phyloP scores from a whole-genome alignment of 2,797 vertebrate species.

The Sebastes taczanowskii region DNA sequence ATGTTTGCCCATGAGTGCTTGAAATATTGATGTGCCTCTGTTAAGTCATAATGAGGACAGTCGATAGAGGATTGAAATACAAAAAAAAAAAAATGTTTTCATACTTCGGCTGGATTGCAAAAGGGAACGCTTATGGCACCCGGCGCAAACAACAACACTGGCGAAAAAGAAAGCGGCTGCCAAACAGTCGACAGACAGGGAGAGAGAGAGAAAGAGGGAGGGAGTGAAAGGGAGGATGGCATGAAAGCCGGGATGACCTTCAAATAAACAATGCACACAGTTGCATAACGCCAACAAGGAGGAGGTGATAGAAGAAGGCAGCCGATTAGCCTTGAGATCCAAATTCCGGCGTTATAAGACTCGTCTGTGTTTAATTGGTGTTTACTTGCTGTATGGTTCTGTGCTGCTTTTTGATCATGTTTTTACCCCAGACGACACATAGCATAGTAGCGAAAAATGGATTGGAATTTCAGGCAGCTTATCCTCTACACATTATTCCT shows the following conservation, averaged over 20 bases:
- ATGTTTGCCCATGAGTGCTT: conserved; percentile 39
- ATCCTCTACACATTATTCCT: background rate
- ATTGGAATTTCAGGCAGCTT: background rate
- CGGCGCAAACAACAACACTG: conserved; percentile 1
- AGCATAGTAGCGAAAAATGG: background rate
- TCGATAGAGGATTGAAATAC: conserved; percentile 37
- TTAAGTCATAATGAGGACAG: conserved; percentile 51
- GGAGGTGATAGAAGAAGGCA: conserved; percentile 1
- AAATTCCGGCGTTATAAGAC: background rate
- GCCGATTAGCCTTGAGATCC: background rate
- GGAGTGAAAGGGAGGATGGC: background rate
- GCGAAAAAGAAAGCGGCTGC: conserved; percentile 7
- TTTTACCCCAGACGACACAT: background rate
- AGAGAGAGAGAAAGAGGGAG: background rate
- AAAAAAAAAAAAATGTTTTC: conserved; percentile 21
- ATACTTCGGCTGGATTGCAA: conserved; percentile 10
- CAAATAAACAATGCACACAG: conserved; percentile 27
- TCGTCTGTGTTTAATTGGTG: background rate
- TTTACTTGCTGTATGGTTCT: background rate
- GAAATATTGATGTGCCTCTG: conserved; percentile 63
- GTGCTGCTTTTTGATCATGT: background rate
- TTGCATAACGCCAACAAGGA: conserved; percentile 26
- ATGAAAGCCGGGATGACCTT: conserved; percentile 45
- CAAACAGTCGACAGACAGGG: background rate
- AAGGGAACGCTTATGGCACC: conserved; percentile 17